Percentiles rank a stretch among this genome's conserved stretches.
Evolutionary conservation across 2,797 vertebrate species (phyloP).

Genomic region (Dipus sagitta): DNA sequence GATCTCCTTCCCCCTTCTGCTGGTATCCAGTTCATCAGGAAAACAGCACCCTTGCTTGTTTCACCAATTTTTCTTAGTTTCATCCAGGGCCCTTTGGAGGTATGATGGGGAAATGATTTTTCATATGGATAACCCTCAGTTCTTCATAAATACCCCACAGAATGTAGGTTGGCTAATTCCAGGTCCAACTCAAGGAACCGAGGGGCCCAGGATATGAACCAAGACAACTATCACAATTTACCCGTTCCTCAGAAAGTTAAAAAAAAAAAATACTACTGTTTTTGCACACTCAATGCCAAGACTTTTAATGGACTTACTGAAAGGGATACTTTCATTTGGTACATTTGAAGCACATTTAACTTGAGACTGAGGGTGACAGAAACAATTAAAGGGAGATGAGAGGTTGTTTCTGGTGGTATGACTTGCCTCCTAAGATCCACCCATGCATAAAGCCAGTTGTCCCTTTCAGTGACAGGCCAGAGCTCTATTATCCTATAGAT

Average conservation of each 20-base stretch:
- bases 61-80: no score
- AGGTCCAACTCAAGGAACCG: not conserved
- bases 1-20: no score
- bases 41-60: no score
- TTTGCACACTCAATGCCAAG: not conserved
- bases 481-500: not conserved
- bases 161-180: not conserved
- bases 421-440: not conserved
- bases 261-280: not conserved
- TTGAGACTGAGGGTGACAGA: not conserved
- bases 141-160: not conserved
- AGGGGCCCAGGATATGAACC: not conserved
- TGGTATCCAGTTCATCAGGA: no score
- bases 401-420: not conserved
- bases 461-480: not conserved
- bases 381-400: not conserved
- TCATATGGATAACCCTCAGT: not conserved
- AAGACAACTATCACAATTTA: not conserved
- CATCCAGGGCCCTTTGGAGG: no score
- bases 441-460: not conserved
- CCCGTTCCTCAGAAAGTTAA: not conserved
- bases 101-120: no score
- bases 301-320: not conserved
- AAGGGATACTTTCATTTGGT: not conserved
- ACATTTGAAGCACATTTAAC: not conserved